phyloP scores from a whole-genome alignment of 2,797 vertebrate species.

The Bradypodion ventrale region DNA sequence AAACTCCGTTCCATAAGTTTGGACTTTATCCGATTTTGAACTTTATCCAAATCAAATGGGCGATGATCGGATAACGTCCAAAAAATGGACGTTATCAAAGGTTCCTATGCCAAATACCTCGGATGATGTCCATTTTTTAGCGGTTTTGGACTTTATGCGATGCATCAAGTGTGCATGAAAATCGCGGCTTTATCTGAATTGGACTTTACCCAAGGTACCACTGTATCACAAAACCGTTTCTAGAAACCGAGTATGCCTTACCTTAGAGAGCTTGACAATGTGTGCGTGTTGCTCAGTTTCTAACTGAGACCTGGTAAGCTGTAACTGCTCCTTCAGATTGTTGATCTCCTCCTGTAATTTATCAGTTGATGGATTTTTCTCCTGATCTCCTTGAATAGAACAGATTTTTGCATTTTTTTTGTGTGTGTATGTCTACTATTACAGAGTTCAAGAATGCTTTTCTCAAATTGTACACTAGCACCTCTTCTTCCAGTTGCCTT shows the following conservation, averaged over 20 bases:
- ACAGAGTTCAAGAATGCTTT: neutral
- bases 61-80: too few relatives aligned
- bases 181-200: too few relatives aligned
- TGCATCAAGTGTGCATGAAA: too few relatives aligned
- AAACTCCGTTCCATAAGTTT: too few relatives aligned
- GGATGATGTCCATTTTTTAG: too few relatives aligned
- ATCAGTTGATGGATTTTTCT: constrained; percentile 80
- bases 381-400: constrained; percentile 75
- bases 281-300: constrained; percentile 82
- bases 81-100: too few relatives aligned
- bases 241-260: constrained; percentile 47
- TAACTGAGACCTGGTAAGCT: constrained; percentile 78
- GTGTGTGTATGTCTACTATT: neutral
- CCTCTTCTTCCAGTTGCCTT: neutral
- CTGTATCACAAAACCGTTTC: neutral
- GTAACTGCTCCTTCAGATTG: constrained; percentile 86
- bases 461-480: neutral
- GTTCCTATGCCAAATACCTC: too few relatives aligned
- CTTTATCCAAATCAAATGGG: too few relatives aligned
- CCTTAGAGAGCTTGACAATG: constrained; percentile 80
- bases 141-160: too few relatives aligned
- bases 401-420: constrained; percentile 6
- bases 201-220: too few relatives aligned
- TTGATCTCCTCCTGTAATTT: constrained; percentile 84
- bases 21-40: too few relatives aligned